phyloP scores from a whole-genome alignment of 2,797 vertebrate genomes.

The Poeciliopsis paucimaculata region DNA sequence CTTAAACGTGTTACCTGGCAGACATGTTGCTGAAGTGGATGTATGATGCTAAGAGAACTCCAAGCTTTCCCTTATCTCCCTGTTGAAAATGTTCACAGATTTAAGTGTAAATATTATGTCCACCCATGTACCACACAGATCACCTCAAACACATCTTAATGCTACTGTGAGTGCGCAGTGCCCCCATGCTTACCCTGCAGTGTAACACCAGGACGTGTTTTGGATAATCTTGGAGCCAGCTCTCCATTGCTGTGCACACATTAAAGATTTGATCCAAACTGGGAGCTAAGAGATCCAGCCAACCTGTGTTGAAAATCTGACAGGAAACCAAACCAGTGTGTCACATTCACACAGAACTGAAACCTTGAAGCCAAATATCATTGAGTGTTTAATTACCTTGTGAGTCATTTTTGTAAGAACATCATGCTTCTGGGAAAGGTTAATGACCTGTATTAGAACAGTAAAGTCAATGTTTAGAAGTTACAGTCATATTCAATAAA shows the following conservation, averaged over 20 bases:
- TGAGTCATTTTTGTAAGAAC: constrained; percentile 84
- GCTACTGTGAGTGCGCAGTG: background rate
- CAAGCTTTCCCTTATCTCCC: constrained; percentile 89
- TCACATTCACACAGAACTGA: background rate
- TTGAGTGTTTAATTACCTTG: constrained; percentile 79
- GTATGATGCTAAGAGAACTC: constrained; percentile 90
- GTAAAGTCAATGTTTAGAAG: background rate
- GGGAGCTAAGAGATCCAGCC: constrained; percentile 88
- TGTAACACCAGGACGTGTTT: constrained; percentile 91
- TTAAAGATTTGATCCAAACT: constrained; percentile 88
- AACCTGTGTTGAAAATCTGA: constrained; percentile 89
- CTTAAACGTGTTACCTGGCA: constrained; percentile 84
- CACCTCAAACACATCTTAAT: background rate
- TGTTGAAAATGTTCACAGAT: constrained; percentile 55
- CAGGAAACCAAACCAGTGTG: background rate
- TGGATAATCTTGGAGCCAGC: constrained; percentile 85
- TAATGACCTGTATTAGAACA: constrained; percentile 83
- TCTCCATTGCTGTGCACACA: constrained; percentile 88
- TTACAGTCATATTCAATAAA: background rate
- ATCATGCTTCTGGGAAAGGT: constrained; percentile 87
- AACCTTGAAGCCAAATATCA: background rate
- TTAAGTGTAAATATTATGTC: constrained; percentile 1
- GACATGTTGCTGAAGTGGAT: constrained; percentile 89
- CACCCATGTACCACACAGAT: background rate
- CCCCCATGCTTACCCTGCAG: constrained; percentile 82